Base-by-base conservation (phyloP, 2,113 vertebrate species). In the Larimichthys polyactis region DNA sequence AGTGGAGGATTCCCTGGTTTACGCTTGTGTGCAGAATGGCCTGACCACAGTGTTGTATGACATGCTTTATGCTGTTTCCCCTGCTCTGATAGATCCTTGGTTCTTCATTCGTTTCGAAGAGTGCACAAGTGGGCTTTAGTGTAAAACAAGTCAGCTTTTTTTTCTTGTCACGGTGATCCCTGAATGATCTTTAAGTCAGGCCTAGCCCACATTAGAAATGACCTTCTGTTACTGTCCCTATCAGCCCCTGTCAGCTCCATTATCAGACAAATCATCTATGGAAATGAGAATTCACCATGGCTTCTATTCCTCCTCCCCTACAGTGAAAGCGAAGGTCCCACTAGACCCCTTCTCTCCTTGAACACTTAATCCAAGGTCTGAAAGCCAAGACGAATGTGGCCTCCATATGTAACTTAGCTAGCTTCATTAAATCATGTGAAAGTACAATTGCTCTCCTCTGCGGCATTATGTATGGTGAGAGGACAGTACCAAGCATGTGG, bases 261-360 rank as follows among this genome's bases (percentile, higher is more conserved):
- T 83, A 86, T 32, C 74, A 79, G 81, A 83, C 74, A 80, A 85
- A 72, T 85, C 81, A 85, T 86, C 64, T 75, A 78, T 62, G 69
- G 83, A 83, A 84, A 82, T 78, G 76, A 86, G 77, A 76, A 73
- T 44, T 81, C 78, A 49, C 77, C 52, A 58, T 57, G 81, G 29
- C 70, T 40, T 73, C 51, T 17, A 19, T 48, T 62, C 44, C 58
- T 46, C 75, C 68, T 72, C 79, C 81, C 52, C 7, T 36, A 52
- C 75, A 76, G 29, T 73, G 60, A 79, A 64, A 81, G 55, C 22
- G 5, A 7, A 29, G 43, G 43, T 88, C 91, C 70, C 82, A 24
- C 22, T 43, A 51, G 83, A 68, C 79, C 22, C 48, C 5, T 10
- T 71, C 60, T 89, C 84, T 90, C 84, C 83, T 84, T 88, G 59